A percentile compares a stretch with the other conserved stretches of the same genome.
Evolutionary conservation across 1,140 invertebrate genomes (phyloP).

Genomic region (Odontomachus brunneus): DNA sequence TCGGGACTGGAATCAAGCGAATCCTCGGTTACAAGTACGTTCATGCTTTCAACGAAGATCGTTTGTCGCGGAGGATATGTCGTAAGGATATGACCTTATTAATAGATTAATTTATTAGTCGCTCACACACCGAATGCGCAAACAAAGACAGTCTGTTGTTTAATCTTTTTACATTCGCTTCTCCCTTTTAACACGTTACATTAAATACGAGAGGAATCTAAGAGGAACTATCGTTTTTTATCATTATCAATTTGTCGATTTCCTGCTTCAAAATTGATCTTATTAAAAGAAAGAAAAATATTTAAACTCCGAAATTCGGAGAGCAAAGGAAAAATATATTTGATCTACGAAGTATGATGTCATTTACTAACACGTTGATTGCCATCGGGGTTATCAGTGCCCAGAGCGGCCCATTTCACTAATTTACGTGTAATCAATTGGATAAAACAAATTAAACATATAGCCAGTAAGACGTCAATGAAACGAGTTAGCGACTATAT

Average conservation of each 20-base stretch:
- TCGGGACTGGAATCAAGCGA: not conserved
- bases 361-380: too few species aligned
- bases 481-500: too few species aligned
- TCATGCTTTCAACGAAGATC: conserved; percentile 7
- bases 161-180: not conserved
- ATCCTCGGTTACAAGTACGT: conserved; percentile 1
- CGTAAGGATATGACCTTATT: not conserved
- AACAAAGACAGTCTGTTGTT: conserved; percentile 12
- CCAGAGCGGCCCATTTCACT: too few species aligned
- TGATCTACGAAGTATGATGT: too few species aligned
- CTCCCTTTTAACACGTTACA: not conserved
- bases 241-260: not conserved
- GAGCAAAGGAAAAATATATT: too few species aligned
- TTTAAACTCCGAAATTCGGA: too few species aligned
- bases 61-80: not conserved
- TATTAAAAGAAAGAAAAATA: not conserved
- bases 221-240: not conserved
- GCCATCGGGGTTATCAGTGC: too few species aligned
- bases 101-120: conserved; percentile 34
- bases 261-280: not conserved
- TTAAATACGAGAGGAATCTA: conserved; percentile 6
- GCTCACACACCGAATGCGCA: not conserved
- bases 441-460: too few species aligned
- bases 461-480: too few species aligned
- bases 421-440: too few species aligned